Evolutionary conservation across 2,797 vertebrate species (phyloP).

Genomic region (Rhincodon typus): DNA sequence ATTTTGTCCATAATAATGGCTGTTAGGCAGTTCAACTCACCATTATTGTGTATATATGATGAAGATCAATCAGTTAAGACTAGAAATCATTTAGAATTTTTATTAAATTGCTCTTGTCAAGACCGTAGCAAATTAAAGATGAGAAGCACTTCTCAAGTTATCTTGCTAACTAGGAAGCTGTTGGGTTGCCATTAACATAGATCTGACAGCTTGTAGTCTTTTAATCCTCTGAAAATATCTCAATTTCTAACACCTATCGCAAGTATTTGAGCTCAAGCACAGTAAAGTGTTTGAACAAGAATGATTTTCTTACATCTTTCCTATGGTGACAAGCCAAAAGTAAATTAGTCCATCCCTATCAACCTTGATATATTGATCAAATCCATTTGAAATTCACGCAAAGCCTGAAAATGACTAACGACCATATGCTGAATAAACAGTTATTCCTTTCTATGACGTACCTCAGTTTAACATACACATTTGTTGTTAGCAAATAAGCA

Average conservation of each 20-base stretch:
- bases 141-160: not conserved
- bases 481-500: not conserved
- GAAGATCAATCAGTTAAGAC: not conserved
- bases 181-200: not conserved
- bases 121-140: not conserved
- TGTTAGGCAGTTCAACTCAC: too few species aligned
- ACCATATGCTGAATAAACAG: not conserved
- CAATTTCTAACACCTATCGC: not conserved
- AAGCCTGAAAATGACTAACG: not conserved
- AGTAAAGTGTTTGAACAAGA: not conserved
- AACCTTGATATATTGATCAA: not conserved
- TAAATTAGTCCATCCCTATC: not conserved
- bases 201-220: not conserved
- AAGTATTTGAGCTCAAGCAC: not conserved
- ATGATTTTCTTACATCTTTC: not conserved
- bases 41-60: not conserved
- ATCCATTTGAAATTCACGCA: not conserved
- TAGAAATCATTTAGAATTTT: not conserved
- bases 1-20: not conserved
- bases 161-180: not conserved
- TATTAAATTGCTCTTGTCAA: not conserved
- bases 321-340: not conserved
- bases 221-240: not conserved
- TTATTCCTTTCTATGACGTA: not conserved
- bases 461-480: not conserved